These are phyloP conservation scores for Parazoanthus darwini DNA, from an alignment of 92 coral and sea anemone genomes.

Conservation along the genomic window DNA sequence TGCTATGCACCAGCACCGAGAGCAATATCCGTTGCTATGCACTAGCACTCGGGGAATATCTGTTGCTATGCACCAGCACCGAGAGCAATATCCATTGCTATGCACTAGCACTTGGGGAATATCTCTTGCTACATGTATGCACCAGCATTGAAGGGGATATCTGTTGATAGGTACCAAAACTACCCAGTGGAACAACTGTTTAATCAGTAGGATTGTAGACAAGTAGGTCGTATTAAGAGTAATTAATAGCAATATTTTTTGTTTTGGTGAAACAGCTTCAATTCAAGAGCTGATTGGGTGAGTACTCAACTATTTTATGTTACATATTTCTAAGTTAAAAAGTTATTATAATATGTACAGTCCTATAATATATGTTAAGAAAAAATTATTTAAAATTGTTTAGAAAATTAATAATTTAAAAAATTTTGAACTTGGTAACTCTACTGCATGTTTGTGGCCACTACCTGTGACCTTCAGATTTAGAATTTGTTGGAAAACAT, in stretches of 20 bases:
- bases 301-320: constrained; percentile 15
- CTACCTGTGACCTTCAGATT: too few species aligned
- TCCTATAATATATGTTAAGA: too few species aligned
- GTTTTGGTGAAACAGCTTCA: constrained; percentile 65
- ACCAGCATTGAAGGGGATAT: not conserved
- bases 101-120: not conserved
- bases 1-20: not conserved
- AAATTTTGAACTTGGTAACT: too few species aligned
- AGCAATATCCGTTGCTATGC: not conserved
- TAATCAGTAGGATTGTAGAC: too few species aligned
- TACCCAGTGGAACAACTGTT: not conserved
- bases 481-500: too few species aligned
- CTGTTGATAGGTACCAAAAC: not conserved
- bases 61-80: not conserved
- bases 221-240: not conserved
- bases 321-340: too few species aligned
- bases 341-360: too few species aligned
- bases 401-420: too few species aligned
- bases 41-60: not conserved
- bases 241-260: not conserved
- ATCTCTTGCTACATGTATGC: not conserved
- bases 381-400: too few species aligned
- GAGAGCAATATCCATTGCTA: not conserved
- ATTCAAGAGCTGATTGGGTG: constrained; percentile 96
- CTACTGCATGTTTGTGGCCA: too few species aligned